Base-by-base conservation (phyloP, 2,113 vertebrate species). In the Gymnogyps californianus region DNA sequence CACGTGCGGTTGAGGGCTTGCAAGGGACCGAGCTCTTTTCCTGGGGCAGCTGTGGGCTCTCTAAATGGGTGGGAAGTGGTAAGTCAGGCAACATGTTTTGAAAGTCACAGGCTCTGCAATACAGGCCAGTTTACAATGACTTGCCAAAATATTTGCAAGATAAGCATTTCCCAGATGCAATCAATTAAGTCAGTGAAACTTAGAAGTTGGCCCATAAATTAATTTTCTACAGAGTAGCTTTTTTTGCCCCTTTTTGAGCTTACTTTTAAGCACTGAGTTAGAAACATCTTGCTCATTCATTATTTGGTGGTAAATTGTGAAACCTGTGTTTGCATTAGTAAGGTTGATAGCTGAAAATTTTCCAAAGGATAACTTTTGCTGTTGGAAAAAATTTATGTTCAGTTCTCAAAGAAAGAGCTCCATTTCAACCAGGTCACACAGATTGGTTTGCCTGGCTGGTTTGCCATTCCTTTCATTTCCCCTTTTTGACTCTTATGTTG, bases 101-200 rank as follows among this genome's bases (percentile, higher is more conserved):
- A 83, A 89, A 86, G 79, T 93, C 85, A 77, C 62, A 40, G 71
- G 54, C 67, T 74, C 79, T 88, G 87, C 42, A 62, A 0, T 8
- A 24, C 67, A 21, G 55, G 76, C 92, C 67, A 70, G 67, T 89
- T 83, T 70, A 46, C 64, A 59, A n/a, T 92, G 90, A 89, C 88
- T 92, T 64, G 92, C 75, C 46, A 62, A 90, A 96, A 81, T 86
- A 64, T 18, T 54, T 90, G 82, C 92, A 58, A 65, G 82, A 12
- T 29, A 83, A 84, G 66, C 79, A 4, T 47, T 96, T 90, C 22
- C 58, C 90, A 86, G 92, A 70, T 77, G 76, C 38, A 70, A 8
- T 78, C 64, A 75, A n/a, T 94, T 87, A 87, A 74, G 34, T 66
- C 67, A 81, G 54, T 78, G 93, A 88, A 93, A 94, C 65, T 83